Evolutionary conservation across 2,113 vertebrate genomes (phyloP).

Genomic region (Dipodomys merriami): DNA sequence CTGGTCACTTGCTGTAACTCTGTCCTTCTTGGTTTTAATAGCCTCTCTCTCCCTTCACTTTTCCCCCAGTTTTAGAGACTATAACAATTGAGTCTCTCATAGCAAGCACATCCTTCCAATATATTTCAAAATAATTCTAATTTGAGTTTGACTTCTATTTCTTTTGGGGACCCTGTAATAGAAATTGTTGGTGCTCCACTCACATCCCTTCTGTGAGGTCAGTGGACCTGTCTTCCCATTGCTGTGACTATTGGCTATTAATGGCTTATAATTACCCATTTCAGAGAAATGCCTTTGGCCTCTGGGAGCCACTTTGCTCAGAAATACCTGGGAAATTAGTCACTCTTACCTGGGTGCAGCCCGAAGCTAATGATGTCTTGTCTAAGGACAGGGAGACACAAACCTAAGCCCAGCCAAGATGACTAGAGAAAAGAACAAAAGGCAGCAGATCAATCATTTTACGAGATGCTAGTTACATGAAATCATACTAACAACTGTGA

Average conservation of each 20-base stretch:
- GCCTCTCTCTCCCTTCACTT: not conserved
- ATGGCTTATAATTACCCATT: not conserved
- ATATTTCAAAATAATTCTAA: not conserved
- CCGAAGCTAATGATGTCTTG: not conserved
- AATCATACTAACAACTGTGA: not conserved
- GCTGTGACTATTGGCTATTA: not conserved
- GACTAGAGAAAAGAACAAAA: not conserved
- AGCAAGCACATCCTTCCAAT: not conserved
- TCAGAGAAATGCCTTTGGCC: not conserved
- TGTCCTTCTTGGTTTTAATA: not conserved
- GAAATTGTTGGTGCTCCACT: not conserved
- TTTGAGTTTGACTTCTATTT: constrained; percentile 16
- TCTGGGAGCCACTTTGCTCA: not conserved
- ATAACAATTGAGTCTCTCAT: not conserved
- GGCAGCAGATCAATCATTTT: not conserved
- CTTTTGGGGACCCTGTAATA: not conserved
- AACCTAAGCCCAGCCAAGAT: not conserved
- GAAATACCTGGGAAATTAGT: constrained; percentile 9
- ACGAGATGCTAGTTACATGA: not conserved
- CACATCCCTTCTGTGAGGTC: not conserved
- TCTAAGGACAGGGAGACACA: not conserved
- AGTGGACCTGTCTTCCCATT: not conserved
- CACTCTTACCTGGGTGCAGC: not conserved
- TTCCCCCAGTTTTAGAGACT: not conserved
- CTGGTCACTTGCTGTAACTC: not conserved